Evolutionary conservation across 2,113 vertebrate genomes (phyloP).

Genomic region (Pseudorasbora parva): DNA sequence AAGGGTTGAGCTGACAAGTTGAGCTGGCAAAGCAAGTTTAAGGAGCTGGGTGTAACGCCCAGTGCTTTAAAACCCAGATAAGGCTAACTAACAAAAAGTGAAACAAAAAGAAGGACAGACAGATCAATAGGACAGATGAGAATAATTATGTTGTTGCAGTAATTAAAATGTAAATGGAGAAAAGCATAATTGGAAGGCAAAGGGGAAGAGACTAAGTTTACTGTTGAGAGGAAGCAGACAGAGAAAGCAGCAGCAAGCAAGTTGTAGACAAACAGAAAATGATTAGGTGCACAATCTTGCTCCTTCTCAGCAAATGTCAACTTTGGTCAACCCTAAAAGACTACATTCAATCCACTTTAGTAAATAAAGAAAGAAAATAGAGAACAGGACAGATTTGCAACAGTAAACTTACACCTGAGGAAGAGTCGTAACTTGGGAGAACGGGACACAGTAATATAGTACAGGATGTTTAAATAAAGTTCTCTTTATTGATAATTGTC

Average conservation of each 20-base stretch:
- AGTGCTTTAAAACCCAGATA: background rate
- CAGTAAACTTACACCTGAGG: slow-evolving; percentile 16
- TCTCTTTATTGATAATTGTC: slow-evolving; percentile 73
- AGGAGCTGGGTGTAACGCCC: background rate
- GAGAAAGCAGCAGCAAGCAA: background rate
- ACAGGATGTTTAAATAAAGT: slow-evolving; percentile 70
- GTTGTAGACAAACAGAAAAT: slow-evolving; percentile 21
- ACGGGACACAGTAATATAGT: slow-evolving; percentile 64
- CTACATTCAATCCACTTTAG: slow-evolving; percentile 26
- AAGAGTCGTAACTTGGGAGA: slow-evolving; percentile 5
- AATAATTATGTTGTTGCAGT: background rate
- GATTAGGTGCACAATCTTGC: background rate
- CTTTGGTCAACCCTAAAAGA: slow-evolving; percentile 30
- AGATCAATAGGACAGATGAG: background rate
- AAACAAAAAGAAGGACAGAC: background rate
- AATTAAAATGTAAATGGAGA: background rate
- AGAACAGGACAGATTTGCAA: background rate
- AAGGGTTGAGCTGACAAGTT: background rate
- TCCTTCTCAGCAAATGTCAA: background rate
- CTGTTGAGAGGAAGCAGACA: background rate
- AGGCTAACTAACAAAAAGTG: background rate
- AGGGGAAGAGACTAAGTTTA: background rate
- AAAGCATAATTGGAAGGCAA: background rate
- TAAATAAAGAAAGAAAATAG: background rate
- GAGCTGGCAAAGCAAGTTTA: background rate